A percentile compares a stretch with the other conserved stretches of the same genome.
phyloP scores from a whole-genome alignment of 2,113 vertebrate species.

The Prinia subflava region DNA sequence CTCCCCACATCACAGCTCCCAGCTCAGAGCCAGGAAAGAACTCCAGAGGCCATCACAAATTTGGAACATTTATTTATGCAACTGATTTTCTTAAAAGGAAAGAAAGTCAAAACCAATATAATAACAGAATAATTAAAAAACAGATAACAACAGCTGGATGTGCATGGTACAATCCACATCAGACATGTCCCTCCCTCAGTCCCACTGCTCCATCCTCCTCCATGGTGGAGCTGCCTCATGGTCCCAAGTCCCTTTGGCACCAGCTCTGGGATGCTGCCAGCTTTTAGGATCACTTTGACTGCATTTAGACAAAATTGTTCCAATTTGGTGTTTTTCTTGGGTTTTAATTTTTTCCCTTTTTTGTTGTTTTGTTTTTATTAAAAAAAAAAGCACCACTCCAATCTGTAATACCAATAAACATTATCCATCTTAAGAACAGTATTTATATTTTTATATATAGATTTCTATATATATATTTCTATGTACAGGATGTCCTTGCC shows the following conservation, averaged over 20 bases:
- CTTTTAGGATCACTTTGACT: neutral
- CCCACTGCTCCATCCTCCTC: neutral
- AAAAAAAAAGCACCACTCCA: conserved; percentile 48
- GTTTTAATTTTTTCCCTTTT: neutral
- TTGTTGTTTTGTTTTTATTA: neutral
- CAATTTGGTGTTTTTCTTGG: neutral
- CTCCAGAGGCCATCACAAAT: conserved; percentile 20
- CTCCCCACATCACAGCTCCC: neutral
- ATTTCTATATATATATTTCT: conserved; percentile 44
- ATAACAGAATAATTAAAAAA: neutral
- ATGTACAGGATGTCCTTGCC: conserved; percentile 46
- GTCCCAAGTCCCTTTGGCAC: neutral
- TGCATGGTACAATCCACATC: neutral
- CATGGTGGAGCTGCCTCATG: fast-evolving
- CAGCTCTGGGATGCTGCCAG: neutral
- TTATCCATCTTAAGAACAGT: conserved; percentile 52
- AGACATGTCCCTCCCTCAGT: neutral
- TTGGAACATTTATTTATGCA: conserved; percentile 64
- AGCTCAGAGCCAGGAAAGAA: neutral
- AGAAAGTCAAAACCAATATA: neutral
- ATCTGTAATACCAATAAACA: conserved; percentile 49
- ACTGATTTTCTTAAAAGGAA: conserved; percentile 44
- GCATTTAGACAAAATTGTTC: neutral
- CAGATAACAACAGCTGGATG: neutral
- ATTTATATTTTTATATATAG: conserved; percentile 54